Percentiles rank a stretch among this genome's conserved stretches.
phyloP scores from a whole-genome alignment of 2,113 vertebrate genomes.

The Cynocephalus volans region DNA sequence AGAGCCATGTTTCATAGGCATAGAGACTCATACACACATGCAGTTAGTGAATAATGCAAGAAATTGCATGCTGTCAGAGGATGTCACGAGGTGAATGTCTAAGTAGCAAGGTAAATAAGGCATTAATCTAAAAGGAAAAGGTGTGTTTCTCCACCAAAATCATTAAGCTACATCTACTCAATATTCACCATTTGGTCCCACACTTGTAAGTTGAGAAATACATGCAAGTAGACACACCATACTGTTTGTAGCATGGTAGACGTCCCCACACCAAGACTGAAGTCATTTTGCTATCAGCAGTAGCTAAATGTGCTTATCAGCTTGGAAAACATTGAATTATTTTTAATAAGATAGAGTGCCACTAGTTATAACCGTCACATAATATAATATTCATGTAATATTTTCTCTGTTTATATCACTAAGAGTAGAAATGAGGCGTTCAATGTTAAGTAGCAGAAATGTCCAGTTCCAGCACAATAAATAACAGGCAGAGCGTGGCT shows the following conservation, averaged over 20 bases:
- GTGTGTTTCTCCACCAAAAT: background rate
- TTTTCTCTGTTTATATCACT: background rate
- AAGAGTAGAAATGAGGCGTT: background rate
- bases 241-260: background rate
- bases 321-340: background rate
- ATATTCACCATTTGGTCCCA: background rate
- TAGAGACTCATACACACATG: constrained; percentile 39
- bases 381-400: background rate
- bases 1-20: constrained; percentile 64
- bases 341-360: background rate
- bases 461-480: background rate
- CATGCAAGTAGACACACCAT: rapidly evolving
- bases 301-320: background rate
- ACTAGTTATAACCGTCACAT: background rate
- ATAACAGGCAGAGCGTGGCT: background rate
- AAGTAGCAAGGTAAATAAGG: background rate
- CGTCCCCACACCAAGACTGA: background rate
- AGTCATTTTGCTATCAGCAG: background rate
- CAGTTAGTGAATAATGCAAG: background rate
- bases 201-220: background rate
- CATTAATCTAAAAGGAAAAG: background rate
- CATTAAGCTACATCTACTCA: background rate
- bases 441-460: background rate
- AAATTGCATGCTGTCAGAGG: background rate
- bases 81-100: background rate